These are phyloP conservation scores for Aphaenogaster ashmeadi DNA, from an alignment of 1,140 invertebrate species.

Conservation along the genomic window DNA sequence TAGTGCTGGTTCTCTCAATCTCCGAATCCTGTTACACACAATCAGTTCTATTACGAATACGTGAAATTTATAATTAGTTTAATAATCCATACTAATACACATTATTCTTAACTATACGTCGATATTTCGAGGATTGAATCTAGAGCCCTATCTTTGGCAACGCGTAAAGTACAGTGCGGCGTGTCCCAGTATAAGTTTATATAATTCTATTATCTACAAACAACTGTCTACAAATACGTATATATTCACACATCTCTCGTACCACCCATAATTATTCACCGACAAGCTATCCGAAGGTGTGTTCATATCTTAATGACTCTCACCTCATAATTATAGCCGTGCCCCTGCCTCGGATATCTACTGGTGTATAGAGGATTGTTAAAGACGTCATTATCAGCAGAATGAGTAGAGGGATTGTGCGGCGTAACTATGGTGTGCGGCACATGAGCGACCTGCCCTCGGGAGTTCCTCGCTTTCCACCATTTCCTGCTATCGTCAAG, in stretches of 20 bases:
- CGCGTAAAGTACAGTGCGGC: not conserved
- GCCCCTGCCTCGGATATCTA: slow-evolving; percentile 85
- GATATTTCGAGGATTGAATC: not conserved
- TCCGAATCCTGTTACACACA: slow-evolving; percentile 85
- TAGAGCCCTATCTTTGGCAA: not conserved
- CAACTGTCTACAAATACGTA: not conserved
- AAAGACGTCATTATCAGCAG: slow-evolving; percentile 89
- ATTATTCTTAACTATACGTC: not conserved
- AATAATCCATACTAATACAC: not conserved
- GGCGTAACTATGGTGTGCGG: slow-evolving; percentile 98
- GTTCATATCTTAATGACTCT: slow-evolving; percentile 39
- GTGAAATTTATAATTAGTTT: not conserved
- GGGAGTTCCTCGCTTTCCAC: slow-evolving; percentile 98
- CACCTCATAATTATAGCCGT: slow-evolving; percentile 86
- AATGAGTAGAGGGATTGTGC: slow-evolving; percentile 85
- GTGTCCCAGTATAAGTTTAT: not conserved
- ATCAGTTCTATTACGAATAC: not conserved
- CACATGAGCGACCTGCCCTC: slow-evolving; percentile 96
- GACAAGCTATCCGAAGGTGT: not conserved
- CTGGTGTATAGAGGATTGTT: slow-evolving; percentile 91
- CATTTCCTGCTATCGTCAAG: slow-evolving; percentile 98
- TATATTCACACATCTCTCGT: not conserved
- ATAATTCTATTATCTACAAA: not conserved
- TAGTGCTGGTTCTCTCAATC: slow-evolving; percentile 85
- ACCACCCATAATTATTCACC: slow-evolving; percentile 7